These are phyloP conservation scores for Bathynomus jamesi DNA, from an alignment of 1,140 invertebrate genomes.

Conservation along the genomic window DNA sequence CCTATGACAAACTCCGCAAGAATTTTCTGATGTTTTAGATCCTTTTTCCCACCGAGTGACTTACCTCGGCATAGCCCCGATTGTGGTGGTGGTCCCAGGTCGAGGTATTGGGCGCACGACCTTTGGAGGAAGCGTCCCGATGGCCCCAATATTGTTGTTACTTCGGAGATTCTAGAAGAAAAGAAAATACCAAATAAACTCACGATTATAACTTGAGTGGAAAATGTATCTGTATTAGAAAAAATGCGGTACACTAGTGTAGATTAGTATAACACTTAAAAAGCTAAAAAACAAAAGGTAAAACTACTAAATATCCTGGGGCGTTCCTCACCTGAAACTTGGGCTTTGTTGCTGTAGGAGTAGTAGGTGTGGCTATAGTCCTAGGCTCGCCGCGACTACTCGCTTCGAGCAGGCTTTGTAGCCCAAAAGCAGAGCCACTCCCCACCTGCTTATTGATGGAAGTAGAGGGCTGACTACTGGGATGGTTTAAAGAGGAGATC, in stretches of 20 bases:
- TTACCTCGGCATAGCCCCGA: not conserved
- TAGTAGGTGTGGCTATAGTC: conserved; percentile 1
- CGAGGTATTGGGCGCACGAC: conserved; percentile 17
- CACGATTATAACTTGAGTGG: too few relatives aligned
- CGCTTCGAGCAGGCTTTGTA: not conserved
- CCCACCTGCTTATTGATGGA: not conserved
- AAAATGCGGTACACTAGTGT: not conserved
- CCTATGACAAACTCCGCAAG: too few relatives aligned
- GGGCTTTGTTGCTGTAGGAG: conserved; percentile 19
- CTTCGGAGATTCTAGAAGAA: conserved; percentile 11
- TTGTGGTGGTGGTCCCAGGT: not conserved
- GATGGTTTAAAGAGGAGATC: not conserved
- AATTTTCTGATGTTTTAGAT: too few relatives aligned
- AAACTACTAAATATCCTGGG: too few relatives aligned
- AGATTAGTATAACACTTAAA: too few relatives aligned
- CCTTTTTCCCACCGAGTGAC: too few relatives aligned
- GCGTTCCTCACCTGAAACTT: conserved; percentile 23
- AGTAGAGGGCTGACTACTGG: not conserved
- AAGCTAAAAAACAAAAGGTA: too few relatives aligned
- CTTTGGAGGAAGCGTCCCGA: conserved; percentile 15
- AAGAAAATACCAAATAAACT: too few relatives aligned
- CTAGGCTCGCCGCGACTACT: not conserved
- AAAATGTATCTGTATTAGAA: not conserved
- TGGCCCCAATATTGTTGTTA: conserved; percentile 15
- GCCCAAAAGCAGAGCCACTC: not conserved